Conservation (phyloP, 2,797 vertebrate genomes). For the Avahi laniger region DNA sequence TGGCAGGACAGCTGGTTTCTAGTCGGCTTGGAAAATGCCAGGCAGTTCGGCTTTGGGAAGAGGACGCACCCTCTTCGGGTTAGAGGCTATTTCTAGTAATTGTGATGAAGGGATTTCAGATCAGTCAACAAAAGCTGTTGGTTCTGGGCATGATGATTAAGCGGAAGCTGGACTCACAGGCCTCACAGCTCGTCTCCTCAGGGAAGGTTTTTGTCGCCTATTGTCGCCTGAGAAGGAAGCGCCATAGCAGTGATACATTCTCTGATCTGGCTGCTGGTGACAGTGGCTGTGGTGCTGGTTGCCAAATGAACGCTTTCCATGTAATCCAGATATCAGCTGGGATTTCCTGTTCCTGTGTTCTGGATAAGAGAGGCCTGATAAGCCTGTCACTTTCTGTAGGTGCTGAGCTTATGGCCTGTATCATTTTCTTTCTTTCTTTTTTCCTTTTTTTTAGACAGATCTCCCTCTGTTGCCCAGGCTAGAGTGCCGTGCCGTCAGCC, state of each 20-base stretch:
- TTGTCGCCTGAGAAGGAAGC: not conserved
- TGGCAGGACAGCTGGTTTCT: not conserved
- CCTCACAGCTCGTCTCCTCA: not conserved
- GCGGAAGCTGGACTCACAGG: not conserved
- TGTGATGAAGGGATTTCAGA: not conserved
- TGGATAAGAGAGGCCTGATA: not conserved
- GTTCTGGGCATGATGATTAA: not conserved
- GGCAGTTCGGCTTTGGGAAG: not conserved
- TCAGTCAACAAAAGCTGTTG: not conserved
- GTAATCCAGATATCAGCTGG: not conserved
- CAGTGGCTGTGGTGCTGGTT: not conserved
- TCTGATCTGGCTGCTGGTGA: not conserved
- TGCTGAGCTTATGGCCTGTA: not conserved
- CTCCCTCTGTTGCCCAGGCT: too few species aligned
- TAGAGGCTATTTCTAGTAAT: not conserved
- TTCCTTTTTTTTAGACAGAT: too few species aligned
- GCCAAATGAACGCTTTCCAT: not conserved
- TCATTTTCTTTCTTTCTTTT: too few species aligned
- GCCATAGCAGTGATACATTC: not conserved
- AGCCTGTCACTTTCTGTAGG: not conserved
- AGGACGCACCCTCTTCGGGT: not conserved
- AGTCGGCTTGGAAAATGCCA: not conserved
- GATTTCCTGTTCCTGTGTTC: not conserved
- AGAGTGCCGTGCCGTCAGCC: too few species aligned
- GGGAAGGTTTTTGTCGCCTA: not conserved